Evolutionary conservation across 2,797 vertebrate genomes (phyloP), one percentile per base, ranked within the genome.

Genomic region (Poecile montanus): DNA sequence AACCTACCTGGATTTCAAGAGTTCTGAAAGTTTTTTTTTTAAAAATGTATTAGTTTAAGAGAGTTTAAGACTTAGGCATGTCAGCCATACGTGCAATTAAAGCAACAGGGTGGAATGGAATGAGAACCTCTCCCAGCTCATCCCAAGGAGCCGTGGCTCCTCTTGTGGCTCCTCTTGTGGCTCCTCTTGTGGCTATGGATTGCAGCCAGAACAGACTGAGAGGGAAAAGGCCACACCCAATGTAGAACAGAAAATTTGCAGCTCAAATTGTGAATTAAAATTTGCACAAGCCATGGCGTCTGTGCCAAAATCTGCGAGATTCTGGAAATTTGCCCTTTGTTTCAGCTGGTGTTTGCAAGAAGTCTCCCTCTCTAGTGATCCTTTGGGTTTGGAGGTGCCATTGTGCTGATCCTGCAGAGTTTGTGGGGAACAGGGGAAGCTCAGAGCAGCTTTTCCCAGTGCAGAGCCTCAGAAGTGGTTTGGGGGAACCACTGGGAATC

Each of bases 241-340:
- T 2, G 14, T 5, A 16, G 38, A 47, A n/a, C 1, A 8, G 21
- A 7, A 50, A 50, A 60, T 6, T 1, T 29, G 25, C 54, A 8
- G 36, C 7, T 50, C 12, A 50, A 60, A 60, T 13, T 8, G 30
- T 29, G 36, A 50, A 34, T 34, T 68, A 16, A 29, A 23, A 19
- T 10, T 15, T 50, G 30, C 40, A 26, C 34, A 45, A 23, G 54
- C 32, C 18, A 36, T 26, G 20, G 10, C 2, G 3, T 12, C 42
- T 45, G 27, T 21, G n/a, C 45, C 56, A 48, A 40, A 65, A 51
- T 68, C 32, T 7, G 32, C 10, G 54, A 66, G 22, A n/a, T 27
- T 56, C 56, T 42, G 45, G 51, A 34, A 6, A 54, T 65, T 66
- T 14, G 14, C 47, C 26, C 20, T 62, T 42, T 50, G 68, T 13